Conservation (phyloP, 2,888 invertebrate genomes). For the Ennomos quercinarius region DNA sequence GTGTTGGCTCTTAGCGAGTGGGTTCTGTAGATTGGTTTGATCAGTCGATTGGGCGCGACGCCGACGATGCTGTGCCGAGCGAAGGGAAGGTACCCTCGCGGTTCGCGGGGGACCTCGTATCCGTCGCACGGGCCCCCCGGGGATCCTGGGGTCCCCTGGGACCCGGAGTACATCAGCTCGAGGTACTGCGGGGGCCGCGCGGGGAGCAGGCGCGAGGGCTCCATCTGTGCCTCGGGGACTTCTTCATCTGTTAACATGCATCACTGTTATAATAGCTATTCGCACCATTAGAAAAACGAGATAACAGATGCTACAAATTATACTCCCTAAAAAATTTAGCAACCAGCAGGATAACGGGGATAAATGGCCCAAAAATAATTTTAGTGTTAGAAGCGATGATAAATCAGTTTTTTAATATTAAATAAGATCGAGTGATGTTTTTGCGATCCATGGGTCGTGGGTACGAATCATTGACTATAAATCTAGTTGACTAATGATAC, state of each 20-base stretch:
- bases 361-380: no score
- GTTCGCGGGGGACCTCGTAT: constrained; percentile 86
- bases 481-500: no score
- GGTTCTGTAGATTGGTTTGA: constrained; percentile 64
- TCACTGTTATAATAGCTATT: not conserved
- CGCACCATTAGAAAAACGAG: no score
- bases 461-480: no score
- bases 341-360: no score
- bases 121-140: constrained; percentile 71
- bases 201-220: constrained; percentile 71
- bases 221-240: constrained; percentile 72
- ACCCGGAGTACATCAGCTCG: constrained; percentile 85
- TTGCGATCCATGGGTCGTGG: no score
- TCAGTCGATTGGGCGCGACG: constrained; percentile 70
- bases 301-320: no score
- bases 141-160: constrained; percentile 33
- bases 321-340: no score
- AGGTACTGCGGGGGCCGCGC: constrained; percentile 86
- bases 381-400: no score
- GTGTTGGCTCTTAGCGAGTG: constrained; percentile 65
- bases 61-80: constrained; percentile 76
- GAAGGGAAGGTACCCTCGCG: constrained; percentile 58
- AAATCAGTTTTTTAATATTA: no score
- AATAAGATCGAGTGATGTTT: no score
- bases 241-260: constrained; percentile 66